phyloP scores from a whole-genome alignment of 2,113 vertebrate genomes.

The Nipponia nippon region DNA sequence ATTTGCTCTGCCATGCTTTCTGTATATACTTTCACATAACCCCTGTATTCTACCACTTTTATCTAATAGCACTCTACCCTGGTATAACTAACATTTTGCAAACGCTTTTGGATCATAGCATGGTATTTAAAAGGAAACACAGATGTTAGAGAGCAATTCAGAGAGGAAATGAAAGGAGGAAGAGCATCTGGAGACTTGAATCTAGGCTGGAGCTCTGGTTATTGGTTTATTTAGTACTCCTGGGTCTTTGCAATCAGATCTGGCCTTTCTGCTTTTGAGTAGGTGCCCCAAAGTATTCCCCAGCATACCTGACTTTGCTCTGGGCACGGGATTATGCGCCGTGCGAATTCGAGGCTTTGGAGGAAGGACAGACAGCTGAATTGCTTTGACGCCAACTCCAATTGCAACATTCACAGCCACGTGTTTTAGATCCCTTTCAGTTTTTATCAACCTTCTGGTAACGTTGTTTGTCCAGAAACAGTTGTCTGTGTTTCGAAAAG shows the following conservation, averaged over 20 bases:
- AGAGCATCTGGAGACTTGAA: constrained; percentile 53
- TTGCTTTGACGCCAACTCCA: background rate
- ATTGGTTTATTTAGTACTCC: constrained; percentile 41
- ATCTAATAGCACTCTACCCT: background rate
- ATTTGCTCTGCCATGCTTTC: background rate
- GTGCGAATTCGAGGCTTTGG: rapidly evolving
- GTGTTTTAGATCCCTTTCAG: background rate
- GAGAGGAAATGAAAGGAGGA: constrained; percentile 66
- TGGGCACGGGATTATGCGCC: background rate
- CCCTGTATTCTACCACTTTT: background rate
- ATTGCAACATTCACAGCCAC: background rate
- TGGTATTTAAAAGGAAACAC: constrained; percentile 55
- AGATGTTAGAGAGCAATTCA: constrained; percentile 48
- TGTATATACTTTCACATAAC: background rate
- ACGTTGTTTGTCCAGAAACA: background rate
- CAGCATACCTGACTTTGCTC: background rate
- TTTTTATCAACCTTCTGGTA: background rate
- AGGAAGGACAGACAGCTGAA: background rate
- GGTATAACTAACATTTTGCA: constrained; percentile 11
- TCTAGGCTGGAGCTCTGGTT: constrained; percentile 49
- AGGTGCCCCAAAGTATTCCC: background rate
- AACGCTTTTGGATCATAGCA: constrained; percentile 1
- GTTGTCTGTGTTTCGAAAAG: background rate
- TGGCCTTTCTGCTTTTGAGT: constrained; percentile 32
- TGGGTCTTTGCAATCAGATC: constrained; percentile 10